A percentile compares a stretch with the other conserved stretches of the same genome.
Evolutionary conservation across 2,113 vertebrate genomes (phyloP).

Genomic region (Apteryx owenii): DNA sequence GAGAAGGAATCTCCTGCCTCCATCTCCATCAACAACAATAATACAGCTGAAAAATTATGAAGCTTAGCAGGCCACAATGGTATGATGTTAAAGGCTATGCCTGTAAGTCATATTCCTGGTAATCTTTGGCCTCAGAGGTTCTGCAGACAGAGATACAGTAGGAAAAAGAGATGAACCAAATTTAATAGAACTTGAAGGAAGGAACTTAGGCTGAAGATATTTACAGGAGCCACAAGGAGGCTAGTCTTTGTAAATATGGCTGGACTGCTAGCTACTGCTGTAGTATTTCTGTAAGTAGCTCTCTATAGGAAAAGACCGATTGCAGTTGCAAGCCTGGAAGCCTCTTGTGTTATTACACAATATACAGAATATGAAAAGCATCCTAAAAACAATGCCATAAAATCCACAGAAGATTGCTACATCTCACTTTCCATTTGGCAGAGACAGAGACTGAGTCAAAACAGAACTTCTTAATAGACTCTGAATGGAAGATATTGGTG

Average conservation of each 20-base stretch:
- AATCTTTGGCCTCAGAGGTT: background rate
- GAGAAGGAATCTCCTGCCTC: background rate
- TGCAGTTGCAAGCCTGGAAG: background rate
- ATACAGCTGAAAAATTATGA: background rate
- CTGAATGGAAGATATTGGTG: background rate
- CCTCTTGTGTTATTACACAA: background rate
- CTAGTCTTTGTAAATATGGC: background rate
- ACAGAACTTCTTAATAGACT: background rate
- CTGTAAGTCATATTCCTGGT: background rate
- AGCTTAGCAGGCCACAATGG: background rate
- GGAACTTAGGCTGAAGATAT: background rate
- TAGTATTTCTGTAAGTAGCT: background rate
- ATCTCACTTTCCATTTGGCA: background rate
- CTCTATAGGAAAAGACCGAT: background rate
- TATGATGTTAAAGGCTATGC: background rate
- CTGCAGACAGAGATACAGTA: background rate
- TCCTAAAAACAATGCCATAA: background rate
- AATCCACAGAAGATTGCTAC: background rate
- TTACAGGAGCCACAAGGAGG: background rate
- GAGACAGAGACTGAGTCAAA: background rate
- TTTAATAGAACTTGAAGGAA: background rate
- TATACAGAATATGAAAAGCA: background rate
- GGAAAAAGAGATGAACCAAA: background rate
- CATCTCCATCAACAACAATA: background rate
- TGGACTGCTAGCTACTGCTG: background rate